Evolutionary conservation across 1,140 invertebrate species (phyloP), one percentile per base, ranked within the genome.

Genomic region (Drosophila ironensis): DNA sequence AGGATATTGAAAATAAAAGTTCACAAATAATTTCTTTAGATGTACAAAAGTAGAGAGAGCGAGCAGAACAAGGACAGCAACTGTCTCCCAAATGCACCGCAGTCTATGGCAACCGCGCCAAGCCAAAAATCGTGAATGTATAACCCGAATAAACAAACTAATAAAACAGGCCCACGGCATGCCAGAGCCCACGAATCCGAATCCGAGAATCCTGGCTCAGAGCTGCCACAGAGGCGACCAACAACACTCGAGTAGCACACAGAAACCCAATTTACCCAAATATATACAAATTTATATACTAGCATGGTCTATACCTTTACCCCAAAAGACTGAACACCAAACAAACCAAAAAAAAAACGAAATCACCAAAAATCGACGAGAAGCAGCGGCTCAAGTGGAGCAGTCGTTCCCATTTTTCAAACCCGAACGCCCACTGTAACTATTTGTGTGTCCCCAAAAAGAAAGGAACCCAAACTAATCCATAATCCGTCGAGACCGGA

Each of bases 61-160:
- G 37, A 33, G 48, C 20, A 33, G 30, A 42, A 69, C 12, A 51
- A 47, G 51, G 22, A 46, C 66, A 53, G 56, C 44, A 24, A 56
- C 45, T 63, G 68, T 75, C 60, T 77, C 66, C 51, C 46, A 53
- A 56, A 57, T 41, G 59, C 56, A 63, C 59, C 59, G 33, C 40
- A 47, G 74, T 66, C 82, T 87, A 88, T 88, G 63, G 88, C 88
- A 87, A 89, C 88, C 67, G 69, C 64, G 61, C 67, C 56, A 72
- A 35, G 33, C 56, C 56, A 60, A 77, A n/a, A 73, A 51, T 40
- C 71, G 57, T 64, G 60, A 47, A 77, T 73, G 78, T 78, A 84
- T 89, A 89, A 89, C 88, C 88, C 81, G 87, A 89, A 89, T 89
- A 89, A 89, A 89, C 88, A 89, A 89, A 89, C 80, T 88, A 89